Evolutionary conservation across 2,888 invertebrate species (phyloP).

Genomic region (Siphlonurus alternatus): DNA sequence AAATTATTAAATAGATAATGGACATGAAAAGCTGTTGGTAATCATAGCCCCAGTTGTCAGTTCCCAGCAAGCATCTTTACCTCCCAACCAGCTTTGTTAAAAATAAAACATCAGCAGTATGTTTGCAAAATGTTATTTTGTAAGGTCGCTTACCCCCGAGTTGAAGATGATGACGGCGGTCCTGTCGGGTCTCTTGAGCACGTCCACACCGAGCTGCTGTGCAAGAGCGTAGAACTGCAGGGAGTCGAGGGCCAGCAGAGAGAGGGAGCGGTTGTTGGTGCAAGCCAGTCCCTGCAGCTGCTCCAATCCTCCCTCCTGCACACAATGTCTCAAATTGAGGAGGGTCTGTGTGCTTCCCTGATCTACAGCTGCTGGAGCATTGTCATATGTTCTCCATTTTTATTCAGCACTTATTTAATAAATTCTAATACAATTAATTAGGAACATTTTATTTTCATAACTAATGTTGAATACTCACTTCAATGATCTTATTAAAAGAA

Average conservation of each 20-base stretch:
- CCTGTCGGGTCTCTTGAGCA: constrained; percentile 37
- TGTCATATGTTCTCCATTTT: constrained; percentile 17
- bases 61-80: no score
- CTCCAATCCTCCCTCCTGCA: not conserved
- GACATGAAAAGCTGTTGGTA: no score
- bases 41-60: no score
- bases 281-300: constrained; percentile 23
- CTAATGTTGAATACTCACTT: no score
- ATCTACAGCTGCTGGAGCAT: constrained; percentile 15
- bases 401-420: constrained; percentile 15
- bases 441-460: no score
- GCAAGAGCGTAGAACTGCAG: constrained; percentile 54
- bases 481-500: no score
- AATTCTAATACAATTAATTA: no score
- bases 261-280: constrained; percentile 37
- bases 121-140: no score
- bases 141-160: constrained; percentile 45
- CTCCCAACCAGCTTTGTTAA: no score
- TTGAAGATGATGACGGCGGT: constrained; percentile 55
- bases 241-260: constrained; percentile 56
- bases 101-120: no score
- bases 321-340: no score
- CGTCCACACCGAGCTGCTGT: constrained; percentile 53
- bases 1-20: no score
- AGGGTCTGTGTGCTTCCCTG: constrained; percentile 24